Evolutionary conservation across 2,888 invertebrate genomes (phyloP).

Genomic region (Sthenelais limicola): DNA sequence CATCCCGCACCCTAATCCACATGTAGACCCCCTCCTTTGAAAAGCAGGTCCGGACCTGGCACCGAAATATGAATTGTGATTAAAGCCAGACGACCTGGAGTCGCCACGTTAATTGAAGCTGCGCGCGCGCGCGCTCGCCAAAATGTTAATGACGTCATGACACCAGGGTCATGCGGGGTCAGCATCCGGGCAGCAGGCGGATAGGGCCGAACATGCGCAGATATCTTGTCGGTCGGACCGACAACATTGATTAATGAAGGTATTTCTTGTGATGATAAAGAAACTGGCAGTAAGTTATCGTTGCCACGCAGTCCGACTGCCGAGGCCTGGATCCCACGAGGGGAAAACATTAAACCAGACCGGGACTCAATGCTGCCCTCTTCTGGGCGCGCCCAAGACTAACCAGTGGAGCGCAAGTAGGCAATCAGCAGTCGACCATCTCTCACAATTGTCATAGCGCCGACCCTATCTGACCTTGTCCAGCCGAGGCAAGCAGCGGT

Average conservation of each 20-base stretch:
- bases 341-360: not conserved
- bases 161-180: not conserved
- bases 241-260: constrained; percentile 39
- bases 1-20: constrained; percentile 10
- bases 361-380: constrained; percentile 15
- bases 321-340: not conserved
- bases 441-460: constrained; percentile 34
- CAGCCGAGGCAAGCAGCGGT: constrained; percentile 14
- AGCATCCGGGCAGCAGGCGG: constrained; percentile 9
- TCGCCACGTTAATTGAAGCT: constrained; percentile 19
- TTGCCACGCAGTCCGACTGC: constrained; percentile 7
- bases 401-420: not conserved
- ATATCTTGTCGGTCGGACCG: constrained; percentile 25
- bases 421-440: constrained; percentile 33
- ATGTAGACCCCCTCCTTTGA: not conserved
- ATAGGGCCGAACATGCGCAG: constrained; percentile 34
- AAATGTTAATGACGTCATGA: constrained; percentile 22
- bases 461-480: constrained; percentile 39
- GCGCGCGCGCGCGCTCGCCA: constrained; percentile 3
- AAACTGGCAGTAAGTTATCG: constrained; percentile 39
- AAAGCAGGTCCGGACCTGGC: not conserved
- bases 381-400: constrained; percentile 1
- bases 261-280: constrained; percentile 40
- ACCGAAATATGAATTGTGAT: constrained; percentile 35
- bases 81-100: constrained; percentile 2